These are phyloP conservation scores for Limenitis camilla DNA, from an alignment of 2,888 invertebrate genomes.

Conservation along the genomic window DNA sequence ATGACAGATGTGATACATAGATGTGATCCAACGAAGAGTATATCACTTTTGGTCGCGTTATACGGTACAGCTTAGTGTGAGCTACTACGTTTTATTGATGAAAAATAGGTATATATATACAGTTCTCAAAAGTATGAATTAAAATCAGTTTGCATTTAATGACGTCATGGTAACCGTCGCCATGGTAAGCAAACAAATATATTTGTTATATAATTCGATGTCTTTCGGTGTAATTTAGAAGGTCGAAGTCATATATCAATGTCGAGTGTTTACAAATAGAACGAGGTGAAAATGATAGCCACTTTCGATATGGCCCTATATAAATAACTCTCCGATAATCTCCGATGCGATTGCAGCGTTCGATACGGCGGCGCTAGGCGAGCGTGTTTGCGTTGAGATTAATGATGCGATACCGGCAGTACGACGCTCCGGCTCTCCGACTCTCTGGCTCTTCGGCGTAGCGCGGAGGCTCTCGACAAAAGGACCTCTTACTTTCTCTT, in stretches of 20 bases:
- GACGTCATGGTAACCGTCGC: no score
- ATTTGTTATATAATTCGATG: constrained; percentile 7
- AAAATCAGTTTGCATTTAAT: no score
- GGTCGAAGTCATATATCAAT: constrained; percentile 16
- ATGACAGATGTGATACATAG: no score
- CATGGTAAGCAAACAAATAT: no score
- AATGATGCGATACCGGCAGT: constrained; percentile 62
- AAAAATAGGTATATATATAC: no score
- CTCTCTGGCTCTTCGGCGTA: no score
- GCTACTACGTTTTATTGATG: no score
- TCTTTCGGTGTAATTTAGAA: constrained; percentile 9
- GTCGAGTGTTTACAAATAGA: constrained; percentile 20
- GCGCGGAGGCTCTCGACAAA: constrained; percentile 53
- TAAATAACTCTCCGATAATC: constrained; percentile 25
- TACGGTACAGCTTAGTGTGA: no score
- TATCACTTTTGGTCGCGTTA: no score
- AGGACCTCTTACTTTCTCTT: constrained; percentile 65
- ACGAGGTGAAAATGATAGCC: constrained; percentile 22
- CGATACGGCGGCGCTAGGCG: constrained; percentile 27
- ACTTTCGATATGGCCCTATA: constrained; percentile 22
- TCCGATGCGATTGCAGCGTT: constrained; percentile 28
- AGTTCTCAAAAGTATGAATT: no score
- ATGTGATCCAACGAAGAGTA: no score
- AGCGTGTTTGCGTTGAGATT: constrained; percentile 62
- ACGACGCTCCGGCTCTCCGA: constrained; percentile 11